phyloP scores from a whole-genome alignment of 2,797 vertebrate genomes.

The Hylomyscus alleni region DNA sequence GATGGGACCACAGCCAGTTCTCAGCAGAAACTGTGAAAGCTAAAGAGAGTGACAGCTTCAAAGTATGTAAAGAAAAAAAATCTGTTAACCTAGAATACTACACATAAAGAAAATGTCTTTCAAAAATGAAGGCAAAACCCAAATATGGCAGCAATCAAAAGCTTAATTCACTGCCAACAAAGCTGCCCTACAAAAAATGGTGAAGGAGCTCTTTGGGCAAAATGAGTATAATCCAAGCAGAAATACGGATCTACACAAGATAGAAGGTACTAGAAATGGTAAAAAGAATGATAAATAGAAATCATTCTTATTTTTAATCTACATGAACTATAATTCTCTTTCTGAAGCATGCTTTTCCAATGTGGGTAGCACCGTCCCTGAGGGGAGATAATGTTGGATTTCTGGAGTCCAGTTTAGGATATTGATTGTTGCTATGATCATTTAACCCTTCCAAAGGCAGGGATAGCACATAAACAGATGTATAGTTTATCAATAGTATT shows the following conservation, averaged over 20 bases:
- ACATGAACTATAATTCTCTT: slow-evolving; percentile 7
- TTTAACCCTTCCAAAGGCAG: neutral
- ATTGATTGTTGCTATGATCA: neutral
- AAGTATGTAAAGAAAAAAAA: neutral
- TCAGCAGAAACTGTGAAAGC: slow-evolving; percentile 39
- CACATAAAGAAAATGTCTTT: slow-evolving; percentile 3
- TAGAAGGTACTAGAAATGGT: neutral
- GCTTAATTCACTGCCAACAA: slow-evolving; percentile 37
- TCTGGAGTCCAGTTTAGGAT: neutral
- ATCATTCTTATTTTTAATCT: slow-evolving; percentile 9
- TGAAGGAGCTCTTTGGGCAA: slow-evolving; percentile 9
- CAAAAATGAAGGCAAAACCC: slow-evolving; percentile 49
- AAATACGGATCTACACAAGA: neutral
- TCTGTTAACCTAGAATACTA: slow-evolving; percentile 29
- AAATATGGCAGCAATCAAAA: slow-evolving; percentile 41
- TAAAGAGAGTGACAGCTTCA: slow-evolving; percentile 25
- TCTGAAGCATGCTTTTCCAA: neutral
- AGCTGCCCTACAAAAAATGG: slow-evolving; percentile 48
- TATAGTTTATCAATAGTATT: neutral
- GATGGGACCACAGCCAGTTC: neutral
- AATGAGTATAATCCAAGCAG: neutral
- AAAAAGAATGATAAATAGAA: neutral
- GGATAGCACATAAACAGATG: neutral
- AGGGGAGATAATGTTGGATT: neutral
- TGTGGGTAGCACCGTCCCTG: neutral